Base-by-base conservation (phyloP, 2,888 invertebrate species). In the Agriotes lineatus region DNA sequence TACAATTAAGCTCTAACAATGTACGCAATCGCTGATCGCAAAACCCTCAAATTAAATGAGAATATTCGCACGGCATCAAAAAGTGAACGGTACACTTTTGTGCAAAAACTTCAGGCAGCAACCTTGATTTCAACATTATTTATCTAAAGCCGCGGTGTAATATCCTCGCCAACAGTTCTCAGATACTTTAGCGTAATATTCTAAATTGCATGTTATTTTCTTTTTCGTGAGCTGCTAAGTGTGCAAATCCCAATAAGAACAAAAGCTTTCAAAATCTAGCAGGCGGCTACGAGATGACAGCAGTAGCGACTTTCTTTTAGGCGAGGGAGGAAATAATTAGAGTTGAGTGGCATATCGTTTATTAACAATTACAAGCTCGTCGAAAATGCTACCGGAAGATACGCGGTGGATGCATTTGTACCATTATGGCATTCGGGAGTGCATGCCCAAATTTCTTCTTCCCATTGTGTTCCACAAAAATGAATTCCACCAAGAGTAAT, bases 1-100 rank as follows among this genome's bases (percentile, higher is more conserved):
- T 35, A 10, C 2, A 2, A 2, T 35, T 35, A 10, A 35, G 2
- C 35, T 3, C 14, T 18, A 12, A 12, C 16, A 14, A 7, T 0
- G 7, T 16, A 14, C 16, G 14, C 16, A 14, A 42, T 14, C 2
- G 7, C 2, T 6, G 7, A n/a, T 25, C n/a, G 5, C 22, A 48
- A 10, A 20, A 20, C 20, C 20, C n/a, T 10, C n/a, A 48, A 48
- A 48, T 48, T 48, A 22, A 48, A 48, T 48, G 48, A 22, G 48
- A 48, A 48, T 25, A 14, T 48, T 48, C 48, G 25, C 48, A 48
- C 48, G 48, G n/a, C 12, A 48, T 48, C 9, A 48, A 48, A 25
- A 48, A 42, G 42, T 42, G 42, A 42, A 42, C 42, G 42, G 42
- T 42, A 42, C 37, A 39, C 3, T 42, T 42, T 42, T 42, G 6